Evolutionary conservation across 2,797 vertebrate genomes (phyloP), one percentile per base, ranked within the genome.

Genomic region (Paguma larvata): DNA sequence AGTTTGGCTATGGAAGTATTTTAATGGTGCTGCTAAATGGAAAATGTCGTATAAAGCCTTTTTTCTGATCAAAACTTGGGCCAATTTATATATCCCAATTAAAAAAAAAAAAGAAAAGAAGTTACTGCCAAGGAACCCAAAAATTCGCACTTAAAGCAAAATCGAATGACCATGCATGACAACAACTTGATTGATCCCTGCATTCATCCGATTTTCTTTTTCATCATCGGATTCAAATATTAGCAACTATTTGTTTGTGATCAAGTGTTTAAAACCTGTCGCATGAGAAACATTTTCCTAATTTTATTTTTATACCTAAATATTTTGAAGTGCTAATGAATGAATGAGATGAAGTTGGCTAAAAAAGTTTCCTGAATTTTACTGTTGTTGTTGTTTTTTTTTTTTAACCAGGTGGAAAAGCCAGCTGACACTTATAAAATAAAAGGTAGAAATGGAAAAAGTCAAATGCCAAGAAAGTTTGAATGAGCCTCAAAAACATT

Each of bases 401-500:
- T 38, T 38, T 38, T 13, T 38, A 73, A 48, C 32, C 9, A 93
- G 8, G 62, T 95, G 73, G 73, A 89, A 77, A 73, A 84, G 48
- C 48, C 90, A 93, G 38, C 23, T 68, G 93, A 96, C 15, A 32
- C 79, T 34, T 85, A 85, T 41, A 91, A 94, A 84, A 95, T 68
- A 86, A 93, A 95, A 53, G 3, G 53, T 86, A 78, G 73, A 23
- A 96, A 94, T 62, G 85, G 63, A 92, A 92, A 92, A 96, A 97
- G 48, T 87, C 12, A 78, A 85, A 59, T 90, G 92, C 88, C 87
- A 96, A 93, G 27, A 89, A 83, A 94, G 8, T 80, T 73, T 78
- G 46, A 97, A 46, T 59, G 48, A 38, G 6, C 21, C 21, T 91
- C 48, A 88, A 88, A 85, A 84, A 0, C 16, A 25, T 78, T 44